A percentile compares a stretch with the other conserved stretches of the same genome.
phyloP scores from a whole-genome alignment of 2,888 invertebrate species.

The Catocala sponsa region DNA sequence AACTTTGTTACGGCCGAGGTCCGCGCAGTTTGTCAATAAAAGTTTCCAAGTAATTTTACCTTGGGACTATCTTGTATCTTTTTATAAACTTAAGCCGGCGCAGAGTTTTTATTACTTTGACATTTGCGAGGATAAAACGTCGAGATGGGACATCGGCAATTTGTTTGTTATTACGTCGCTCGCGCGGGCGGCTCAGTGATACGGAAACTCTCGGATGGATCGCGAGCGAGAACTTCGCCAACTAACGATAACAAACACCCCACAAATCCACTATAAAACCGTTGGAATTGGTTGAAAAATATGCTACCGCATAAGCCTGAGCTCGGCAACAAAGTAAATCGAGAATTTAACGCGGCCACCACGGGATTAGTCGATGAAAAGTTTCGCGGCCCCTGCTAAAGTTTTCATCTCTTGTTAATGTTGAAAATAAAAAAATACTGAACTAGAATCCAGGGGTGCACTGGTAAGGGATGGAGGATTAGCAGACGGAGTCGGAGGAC shows the following conservation, averaged over 20 bases:
- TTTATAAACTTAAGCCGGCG: constrained; percentile 67
- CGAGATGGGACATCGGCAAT: constrained; percentile 41
- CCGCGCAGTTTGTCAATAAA: constrained; percentile 78
- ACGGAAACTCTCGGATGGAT: constrained; percentile 35
- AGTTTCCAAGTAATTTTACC: constrained; percentile 77
- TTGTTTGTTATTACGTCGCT: constrained; percentile 40
- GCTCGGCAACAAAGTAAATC: constrained; percentile 81
- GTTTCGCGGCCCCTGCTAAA: constrained; percentile 68
- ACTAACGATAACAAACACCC: constrained; percentile 78
- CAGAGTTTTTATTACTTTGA: constrained; percentile 65
- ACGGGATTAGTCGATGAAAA: constrained; percentile 82
- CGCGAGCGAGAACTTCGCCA: constrained; percentile 56
- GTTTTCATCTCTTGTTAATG: constrained; percentile 84
- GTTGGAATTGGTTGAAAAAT: constrained; percentile 79
- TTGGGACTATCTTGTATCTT: constrained; percentile 71
- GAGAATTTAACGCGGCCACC: constrained; percentile 79
- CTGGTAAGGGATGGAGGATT: constrained; percentile 63
- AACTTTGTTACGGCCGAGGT: constrained; percentile 72
- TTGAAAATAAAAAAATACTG: constrained; percentile 69
- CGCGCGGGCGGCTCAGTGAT: constrained; percentile 25
- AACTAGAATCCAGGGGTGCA: constrained; percentile 63
- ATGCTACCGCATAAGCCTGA: constrained; percentile 76
- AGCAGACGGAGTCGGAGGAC: constrained; percentile 57
- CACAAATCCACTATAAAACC: constrained; percentile 75
- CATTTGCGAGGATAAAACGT: constrained; percentile 46